These are phyloP conservation scores for Butorides virescens DNA, from an alignment of 2,113 vertebrate species.

Conservation along the genomic window DNA sequence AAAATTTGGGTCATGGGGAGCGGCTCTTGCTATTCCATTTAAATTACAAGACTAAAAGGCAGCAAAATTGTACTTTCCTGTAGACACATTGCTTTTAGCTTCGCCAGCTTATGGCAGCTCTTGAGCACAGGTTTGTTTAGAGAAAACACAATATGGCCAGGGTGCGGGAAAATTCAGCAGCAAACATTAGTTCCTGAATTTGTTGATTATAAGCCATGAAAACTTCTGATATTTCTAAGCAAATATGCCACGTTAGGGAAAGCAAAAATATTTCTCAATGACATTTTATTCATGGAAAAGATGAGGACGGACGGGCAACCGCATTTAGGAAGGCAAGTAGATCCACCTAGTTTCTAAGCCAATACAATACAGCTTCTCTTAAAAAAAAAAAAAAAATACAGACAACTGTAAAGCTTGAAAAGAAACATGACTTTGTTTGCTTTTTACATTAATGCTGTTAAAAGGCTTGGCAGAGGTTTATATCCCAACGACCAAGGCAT, in stretches of 20 bases:
- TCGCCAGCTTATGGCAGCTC: not conserved
- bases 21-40: not conserved
- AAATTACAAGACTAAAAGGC: not conserved
- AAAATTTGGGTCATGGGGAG: not conserved
- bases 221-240: not conserved
- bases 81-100: not conserved
- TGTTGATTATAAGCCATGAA: not conserved
- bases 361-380: not conserved
- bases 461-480: not conserved
- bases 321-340: not conserved
- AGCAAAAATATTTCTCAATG: not conserved
- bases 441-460: not conserved
- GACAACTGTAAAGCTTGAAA: not conserved
- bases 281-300: not conserved
- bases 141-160: constrained; percentile 31
- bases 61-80: not conserved
- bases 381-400: not conserved
- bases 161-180: not conserved
- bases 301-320: not conserved
- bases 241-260: not conserved
- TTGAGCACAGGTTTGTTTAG: constrained; percentile 24
- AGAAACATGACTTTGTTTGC: not conserved
- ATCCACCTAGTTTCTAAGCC: not conserved
- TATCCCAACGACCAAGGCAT: not conserved
- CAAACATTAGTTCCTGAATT: not conserved